Evolutionary conservation across 1,140 invertebrate species (phyloP), one percentile per base, ranked within the genome.

Genomic region (Oppia nitens): DNA sequence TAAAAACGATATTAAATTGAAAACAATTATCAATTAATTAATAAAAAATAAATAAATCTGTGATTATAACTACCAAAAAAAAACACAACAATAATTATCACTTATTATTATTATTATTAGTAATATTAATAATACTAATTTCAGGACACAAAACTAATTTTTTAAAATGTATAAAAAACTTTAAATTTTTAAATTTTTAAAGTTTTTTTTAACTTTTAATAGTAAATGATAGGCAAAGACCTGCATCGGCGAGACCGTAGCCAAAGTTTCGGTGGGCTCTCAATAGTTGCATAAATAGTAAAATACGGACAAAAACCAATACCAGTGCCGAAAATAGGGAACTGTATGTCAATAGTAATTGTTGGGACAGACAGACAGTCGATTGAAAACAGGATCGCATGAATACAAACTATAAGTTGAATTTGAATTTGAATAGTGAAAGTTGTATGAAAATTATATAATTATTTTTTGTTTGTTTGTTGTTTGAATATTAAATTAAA

Each of bases 241-340:
- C 56, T 52, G 56, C 48, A 45, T 57, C 56, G 6, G 56, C 56
- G n/a, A 57, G 25, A 48, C 56, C 56, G 32, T 57, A 57, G 3
- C 56, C 56, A 57, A 57, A 57, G 28, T 57, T 57, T 26, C 26
- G 17, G 24, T 57, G 48, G 11, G 48, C 56, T 52, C 48, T 57
- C 17, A 57, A 45, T n/a, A 57, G 26, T 20, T 57, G 56, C 56
- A 57, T 57, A 50, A 57, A 57, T 25, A 57, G 51, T 25, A 40
- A 57, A 20, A 57, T 49, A 11, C 56, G 40, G 11, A 57, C 47
- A 23, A 57, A n/a, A 50, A 57, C 48, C 26, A 57, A 52, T 20
- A 49, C 50, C 1, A 50, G 9, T 27, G 56, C n/a, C 1, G 56
- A 57, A 3, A 57, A 40, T 2, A 57, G 25, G n/a, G 45, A 57